Conservation (phyloP, 2,113 vertebrate genomes). For the Campylorhamphus procurvoides region DNA sequence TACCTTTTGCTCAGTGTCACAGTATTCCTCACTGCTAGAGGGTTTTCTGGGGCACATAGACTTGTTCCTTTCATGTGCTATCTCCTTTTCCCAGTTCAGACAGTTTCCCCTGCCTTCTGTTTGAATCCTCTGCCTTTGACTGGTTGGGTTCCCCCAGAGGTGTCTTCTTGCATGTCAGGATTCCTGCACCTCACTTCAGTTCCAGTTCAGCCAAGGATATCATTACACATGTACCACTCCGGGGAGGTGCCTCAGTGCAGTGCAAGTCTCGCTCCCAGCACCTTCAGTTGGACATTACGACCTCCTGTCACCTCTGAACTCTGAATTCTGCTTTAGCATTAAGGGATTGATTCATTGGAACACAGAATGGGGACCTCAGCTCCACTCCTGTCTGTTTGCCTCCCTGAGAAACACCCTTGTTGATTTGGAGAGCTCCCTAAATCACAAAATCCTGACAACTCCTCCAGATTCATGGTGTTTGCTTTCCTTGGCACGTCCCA, state of each 20-base stretch:
- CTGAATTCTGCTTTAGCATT: not conserved
- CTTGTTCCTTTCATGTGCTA: not conserved
- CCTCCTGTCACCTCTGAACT: not conserved
- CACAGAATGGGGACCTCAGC: not conserved
- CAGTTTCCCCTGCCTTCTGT: not conserved
- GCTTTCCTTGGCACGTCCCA: constrained; percentile 64
- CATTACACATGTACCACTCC: not conserved
- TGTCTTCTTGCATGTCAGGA: not conserved
- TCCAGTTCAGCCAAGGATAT: not conserved
- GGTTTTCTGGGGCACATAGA: not conserved
- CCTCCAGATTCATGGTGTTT: constrained; percentile 56
- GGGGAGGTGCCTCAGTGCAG: not conserved
- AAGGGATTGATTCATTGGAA: not conserved
- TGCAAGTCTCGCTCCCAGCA: not conserved
- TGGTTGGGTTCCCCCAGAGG: not conserved
- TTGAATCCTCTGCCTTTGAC: not conserved
- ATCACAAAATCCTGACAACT: constrained; percentile 49
- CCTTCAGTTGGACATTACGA: not conserved
- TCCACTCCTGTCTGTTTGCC: not conserved
- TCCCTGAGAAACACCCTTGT: not conserved
- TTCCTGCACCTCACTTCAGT: not conserved
- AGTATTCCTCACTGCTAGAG: not conserved
- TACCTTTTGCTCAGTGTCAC: not conserved
- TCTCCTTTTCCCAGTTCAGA: not conserved
- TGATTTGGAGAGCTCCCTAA: constrained; percentile 51